Percentiles rank a stretch among this genome's conserved stretches.
Conservation (phyloP, 2,888 invertebrate genomes). For the Bombylius discolor region DNA sequence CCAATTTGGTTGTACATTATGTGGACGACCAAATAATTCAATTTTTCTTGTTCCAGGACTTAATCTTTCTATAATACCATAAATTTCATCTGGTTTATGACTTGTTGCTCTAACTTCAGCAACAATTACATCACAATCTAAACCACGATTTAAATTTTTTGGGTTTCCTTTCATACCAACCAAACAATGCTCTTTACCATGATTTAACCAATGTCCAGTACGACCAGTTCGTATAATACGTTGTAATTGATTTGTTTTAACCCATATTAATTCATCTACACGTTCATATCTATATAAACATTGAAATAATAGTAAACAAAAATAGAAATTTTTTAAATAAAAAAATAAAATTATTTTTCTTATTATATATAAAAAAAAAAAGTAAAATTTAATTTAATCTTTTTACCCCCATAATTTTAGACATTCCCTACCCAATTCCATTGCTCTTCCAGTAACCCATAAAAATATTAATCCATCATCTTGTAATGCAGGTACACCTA, state of each 20-base stretch:
- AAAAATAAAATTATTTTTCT: no score
- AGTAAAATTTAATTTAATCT: not conserved
- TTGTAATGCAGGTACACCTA: conserved; percentile 87
- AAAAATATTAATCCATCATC: conserved; percentile 93
- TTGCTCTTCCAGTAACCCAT: conserved; percentile 86
- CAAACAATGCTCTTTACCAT: conserved; percentile 95
- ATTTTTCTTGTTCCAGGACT: conserved; percentile 96
- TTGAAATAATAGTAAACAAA: not conserved
- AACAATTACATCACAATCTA: conserved; percentile 97
- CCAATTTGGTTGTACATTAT: conserved; percentile 98
- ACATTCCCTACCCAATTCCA: conserved; percentile 87
- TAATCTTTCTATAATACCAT: conserved; percentile 91
- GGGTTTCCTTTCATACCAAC: conserved; percentile 95
- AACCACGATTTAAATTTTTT: conserved; percentile 74
- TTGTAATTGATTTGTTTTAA: conserved; percentile 96
- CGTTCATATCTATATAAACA: conserved; percentile 53
- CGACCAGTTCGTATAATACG: conserved; percentile 92
- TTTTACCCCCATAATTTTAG: conserved; percentile 77
- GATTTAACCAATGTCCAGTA: conserved; percentile 97
- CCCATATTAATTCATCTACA: conserved; percentile 97
- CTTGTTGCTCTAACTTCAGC: conserved; percentile 96
- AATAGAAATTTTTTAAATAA: not conserved
- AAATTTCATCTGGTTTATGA: conserved; percentile 97
- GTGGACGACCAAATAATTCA: conserved; percentile 91
- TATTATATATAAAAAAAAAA: not conserved